Conservation (phyloP, 2,797 vertebrate genomes). For the Numenius phaeopus region DNA sequence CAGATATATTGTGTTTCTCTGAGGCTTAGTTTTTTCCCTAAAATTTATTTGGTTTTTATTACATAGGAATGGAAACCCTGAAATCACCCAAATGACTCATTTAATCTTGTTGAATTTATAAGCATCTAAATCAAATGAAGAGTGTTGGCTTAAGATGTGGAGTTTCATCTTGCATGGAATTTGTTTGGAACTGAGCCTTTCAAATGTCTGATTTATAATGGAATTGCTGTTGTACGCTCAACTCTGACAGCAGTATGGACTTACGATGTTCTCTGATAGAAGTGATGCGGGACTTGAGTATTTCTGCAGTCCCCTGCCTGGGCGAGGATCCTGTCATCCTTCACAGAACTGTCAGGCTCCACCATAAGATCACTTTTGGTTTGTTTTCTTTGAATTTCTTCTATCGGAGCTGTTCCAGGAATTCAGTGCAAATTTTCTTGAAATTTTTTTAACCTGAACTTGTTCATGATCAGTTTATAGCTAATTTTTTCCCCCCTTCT, state of each 20-base stretch:
- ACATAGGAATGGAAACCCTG: conserved; percentile 8
- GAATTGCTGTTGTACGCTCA: background rate
- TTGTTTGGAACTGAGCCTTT: conserved; percentile 17
- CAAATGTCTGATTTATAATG: background rate
- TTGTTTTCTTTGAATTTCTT: background rate
- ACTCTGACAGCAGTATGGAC: background rate
- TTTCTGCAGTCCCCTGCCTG: background rate
- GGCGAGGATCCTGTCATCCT: background rate
- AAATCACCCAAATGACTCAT: background rate
- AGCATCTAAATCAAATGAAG: background rate
- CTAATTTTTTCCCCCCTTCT: background rate
- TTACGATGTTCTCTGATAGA: rapidly evolving
- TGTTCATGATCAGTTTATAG: background rate
- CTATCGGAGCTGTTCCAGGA: background rate
- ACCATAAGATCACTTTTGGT: background rate
- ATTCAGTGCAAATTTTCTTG: background rate
- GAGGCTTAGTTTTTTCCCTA: background rate
- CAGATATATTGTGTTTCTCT: background rate
- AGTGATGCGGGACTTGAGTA: background rate
- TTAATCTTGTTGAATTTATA: conserved; percentile 29
- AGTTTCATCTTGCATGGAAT: conserved; percentile 17
- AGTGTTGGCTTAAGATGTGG: background rate
- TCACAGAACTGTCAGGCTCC: background rate
- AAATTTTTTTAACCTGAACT: background rate
- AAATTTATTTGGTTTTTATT: background rate